Base-by-base conservation (phyloP, 2,113 vertebrate genomes). In the Cyphomyrus plagiostoma region DNA sequence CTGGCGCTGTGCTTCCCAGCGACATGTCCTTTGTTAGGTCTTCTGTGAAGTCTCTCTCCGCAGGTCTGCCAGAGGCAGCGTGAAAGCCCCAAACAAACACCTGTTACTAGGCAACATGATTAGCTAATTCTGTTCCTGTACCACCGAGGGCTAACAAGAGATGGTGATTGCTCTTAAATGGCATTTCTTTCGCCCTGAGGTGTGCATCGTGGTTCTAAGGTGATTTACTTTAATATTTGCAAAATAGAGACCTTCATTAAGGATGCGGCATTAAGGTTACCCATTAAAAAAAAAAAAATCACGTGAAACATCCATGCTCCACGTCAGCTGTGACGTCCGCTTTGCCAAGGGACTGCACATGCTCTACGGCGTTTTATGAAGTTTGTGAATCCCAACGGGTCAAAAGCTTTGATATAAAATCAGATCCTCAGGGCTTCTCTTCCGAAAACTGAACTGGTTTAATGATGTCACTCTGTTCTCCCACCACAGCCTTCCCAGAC, bases 71-170 rank as follows among this genome's bases (percentile, higher is more conserved):
- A 66, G 48, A 42, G 48, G 30, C 46, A 49, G 48, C 50, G 15
- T 53, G 53, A 45, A 86, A 77, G 66, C 62, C 19, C 48, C 52
- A 70, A 90, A 62, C 84, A 52, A 52, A 87, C 48, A 90, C 62
- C 62, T 53, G 85, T 90, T 90, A 90, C 89, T 53, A 87, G 85
- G 83, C 89, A 89, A 89, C 56, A 17, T 74, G 58, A 89, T 53
- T 74, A 46, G 66, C 21, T 35, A 74, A 56, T 87, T 87, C 30
- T 85, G 21, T 45, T 80, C 56, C 39, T 46, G 19, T 89, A 26
- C 26, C 26, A 6, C 77, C 19, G 11, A 48, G 39, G 5, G 35
- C 82, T 85, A 89, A 85, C 50, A 85, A 62, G 39, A 17, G 80
- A 26, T 19, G 52, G 39, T 84, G 77, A 89, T 85, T 84, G 52